Conservation (phyloP, 1,140 invertebrate genomes). For the Magallana angulata region DNA sequence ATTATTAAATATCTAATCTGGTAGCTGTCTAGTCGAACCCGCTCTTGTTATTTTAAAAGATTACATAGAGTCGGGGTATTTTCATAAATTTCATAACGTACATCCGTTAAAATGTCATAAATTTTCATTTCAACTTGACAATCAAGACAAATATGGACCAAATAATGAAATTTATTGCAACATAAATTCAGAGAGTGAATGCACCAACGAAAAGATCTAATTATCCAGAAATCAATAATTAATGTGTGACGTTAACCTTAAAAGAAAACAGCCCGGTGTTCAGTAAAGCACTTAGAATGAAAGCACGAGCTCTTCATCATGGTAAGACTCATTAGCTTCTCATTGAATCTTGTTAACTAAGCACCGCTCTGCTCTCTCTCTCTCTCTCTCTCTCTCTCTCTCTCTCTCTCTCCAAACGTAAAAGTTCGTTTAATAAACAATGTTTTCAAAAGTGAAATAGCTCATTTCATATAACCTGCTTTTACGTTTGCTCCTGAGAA, state of each 20-base stretch:
- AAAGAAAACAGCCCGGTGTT: neutral
- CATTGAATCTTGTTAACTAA: neutral
- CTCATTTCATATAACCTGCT: no score
- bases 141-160: neutral
- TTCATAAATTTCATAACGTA: neutral
- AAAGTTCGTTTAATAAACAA: no score
- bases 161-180: constrained; percentile 10
- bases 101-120: neutral
- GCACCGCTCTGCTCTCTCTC: neutral
- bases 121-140: constrained; percentile 14
- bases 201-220: neutral
- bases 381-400: neutral
- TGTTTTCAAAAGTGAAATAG: no score
- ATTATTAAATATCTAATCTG: no score
- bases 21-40: no score
- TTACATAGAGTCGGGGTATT: no score
- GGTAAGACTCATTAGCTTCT: neutral
- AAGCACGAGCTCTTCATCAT: neutral
- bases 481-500: no score
- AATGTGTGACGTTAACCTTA: neutral
- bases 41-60: no score
- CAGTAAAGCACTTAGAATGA: neutral
- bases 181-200: neutral
- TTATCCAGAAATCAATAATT: constrained; percentile 5
- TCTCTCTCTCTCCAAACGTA: no score